Evolutionary conservation across 1,140 invertebrate genomes (phyloP).

Genomic region (Cotesia glomerata): DNA sequence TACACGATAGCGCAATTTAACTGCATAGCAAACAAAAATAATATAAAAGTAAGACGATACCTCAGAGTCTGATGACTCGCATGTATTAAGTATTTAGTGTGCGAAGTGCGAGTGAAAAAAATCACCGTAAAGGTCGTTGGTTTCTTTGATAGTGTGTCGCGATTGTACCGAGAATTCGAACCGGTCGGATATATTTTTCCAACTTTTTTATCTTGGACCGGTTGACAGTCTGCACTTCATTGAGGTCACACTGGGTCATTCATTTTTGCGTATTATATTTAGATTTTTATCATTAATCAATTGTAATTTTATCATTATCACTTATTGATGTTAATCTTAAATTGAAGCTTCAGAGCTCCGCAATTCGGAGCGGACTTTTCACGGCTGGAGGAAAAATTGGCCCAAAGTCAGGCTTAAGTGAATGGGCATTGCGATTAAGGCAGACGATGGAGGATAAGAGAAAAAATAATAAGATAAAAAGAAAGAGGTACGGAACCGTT

Average conservation of each 20-base stretch:
- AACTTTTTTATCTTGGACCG: constrained; percentile 38
- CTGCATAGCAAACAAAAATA: background rate
- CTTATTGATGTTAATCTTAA: no score
- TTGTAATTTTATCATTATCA: background rate
- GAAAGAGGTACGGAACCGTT: constrained; percentile 38
- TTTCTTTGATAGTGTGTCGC: constrained; percentile 31
- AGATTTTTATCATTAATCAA: background rate
- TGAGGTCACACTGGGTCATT: constrained; percentile 34
- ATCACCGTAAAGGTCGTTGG: constrained; percentile 37
- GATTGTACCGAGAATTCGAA: constrained; percentile 43
- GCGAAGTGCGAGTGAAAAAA: constrained; percentile 2
- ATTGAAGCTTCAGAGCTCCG: no score
- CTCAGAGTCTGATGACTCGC: background rate
- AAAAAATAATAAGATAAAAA: background rate
- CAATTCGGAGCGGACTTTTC: no score
- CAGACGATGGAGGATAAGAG: constrained; percentile 1
- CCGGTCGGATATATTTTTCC: constrained; percentile 43
- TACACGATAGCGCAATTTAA: no score
- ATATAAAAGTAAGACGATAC: background rate
- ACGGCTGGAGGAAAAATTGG: constrained; percentile 28
- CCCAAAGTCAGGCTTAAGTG: constrained; percentile 26
- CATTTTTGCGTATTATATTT: constrained; percentile 27
- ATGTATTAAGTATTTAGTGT: background rate
- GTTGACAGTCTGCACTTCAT: constrained; percentile 27
- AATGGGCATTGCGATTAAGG: constrained; percentile 35